Conservation (phyloP, 2,888 invertebrate genomes). For the Epistrophella euchroma region DNA sequence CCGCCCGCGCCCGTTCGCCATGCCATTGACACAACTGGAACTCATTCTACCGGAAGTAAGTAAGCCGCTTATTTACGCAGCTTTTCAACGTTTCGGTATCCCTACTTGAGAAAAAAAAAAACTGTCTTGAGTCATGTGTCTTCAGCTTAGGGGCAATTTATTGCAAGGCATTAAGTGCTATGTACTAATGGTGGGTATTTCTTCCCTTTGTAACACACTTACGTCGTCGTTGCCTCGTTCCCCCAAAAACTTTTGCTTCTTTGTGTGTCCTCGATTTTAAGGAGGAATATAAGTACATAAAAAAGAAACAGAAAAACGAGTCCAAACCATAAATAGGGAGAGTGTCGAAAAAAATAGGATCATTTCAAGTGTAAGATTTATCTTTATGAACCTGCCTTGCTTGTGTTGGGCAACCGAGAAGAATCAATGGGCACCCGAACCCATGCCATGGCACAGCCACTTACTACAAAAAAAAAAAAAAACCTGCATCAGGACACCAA, state of each 20-base stretch:
- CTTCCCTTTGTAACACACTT: constrained; percentile 56
- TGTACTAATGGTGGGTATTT: constrained; percentile 72
- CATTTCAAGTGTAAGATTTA: constrained; percentile 71
- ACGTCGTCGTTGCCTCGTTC: neutral
- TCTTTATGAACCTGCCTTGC: constrained; percentile 70
- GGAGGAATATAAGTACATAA: constrained; percentile 26
- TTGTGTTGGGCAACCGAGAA: constrained; percentile 51
- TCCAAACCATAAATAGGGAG: constrained; percentile 50
- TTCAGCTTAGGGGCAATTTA: constrained; percentile 71
- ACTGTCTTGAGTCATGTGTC: constrained; percentile 63
- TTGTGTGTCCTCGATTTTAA: constrained; percentile 6
- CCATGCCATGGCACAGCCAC: neutral
- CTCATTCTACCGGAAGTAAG: constrained; percentile 68
- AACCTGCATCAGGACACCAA: constrained; percentile 13
- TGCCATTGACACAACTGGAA: constrained; percentile 30
- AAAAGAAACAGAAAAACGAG: constrained; percentile 20
- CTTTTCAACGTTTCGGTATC: constrained; percentile 61
- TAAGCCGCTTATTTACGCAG: constrained; percentile 75
- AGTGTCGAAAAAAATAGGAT: constrained; percentile 47
- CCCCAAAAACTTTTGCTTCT: constrained; percentile 2
- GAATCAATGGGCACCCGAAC: constrained; percentile 51
- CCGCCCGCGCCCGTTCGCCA: neutral
- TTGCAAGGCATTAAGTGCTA: constrained; percentile 67
- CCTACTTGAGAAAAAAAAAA: constrained; percentile 45
- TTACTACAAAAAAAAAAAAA: too few species aligned